Evolutionary conservation across 2,888 invertebrate species (phyloP).

Genomic region (Hydriomena furcata): DNA sequence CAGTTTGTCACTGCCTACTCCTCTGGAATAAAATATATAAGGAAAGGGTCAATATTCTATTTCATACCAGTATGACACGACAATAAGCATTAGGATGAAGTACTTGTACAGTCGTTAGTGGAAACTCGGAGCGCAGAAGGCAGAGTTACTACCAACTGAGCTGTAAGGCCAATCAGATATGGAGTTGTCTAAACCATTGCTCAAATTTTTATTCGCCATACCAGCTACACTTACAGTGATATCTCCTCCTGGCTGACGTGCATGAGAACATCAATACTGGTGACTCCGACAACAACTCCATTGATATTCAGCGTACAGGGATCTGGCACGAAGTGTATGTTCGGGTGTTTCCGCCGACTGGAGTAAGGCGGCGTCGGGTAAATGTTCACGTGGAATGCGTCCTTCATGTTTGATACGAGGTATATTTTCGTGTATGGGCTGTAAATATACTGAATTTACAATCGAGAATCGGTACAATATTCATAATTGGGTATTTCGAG

Average conservation of each 20-base stretch:
- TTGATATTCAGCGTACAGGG: conserved; percentile 91
- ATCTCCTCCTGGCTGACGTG: conserved; percentile 93
- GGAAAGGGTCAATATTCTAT: no score
- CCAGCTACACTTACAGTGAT: conserved; percentile 86
- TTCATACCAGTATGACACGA: no score
- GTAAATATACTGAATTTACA: conserved; percentile 23
- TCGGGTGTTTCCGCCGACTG: conserved; percentile 81
- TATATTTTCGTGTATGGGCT: conserved; percentile 88
- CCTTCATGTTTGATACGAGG: conserved; percentile 89
- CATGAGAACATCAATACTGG: conserved; percentile 92
- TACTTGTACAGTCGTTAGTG: no score
- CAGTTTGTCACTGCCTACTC: conserved; percentile 85
- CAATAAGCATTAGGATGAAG: no score
- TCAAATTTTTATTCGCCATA: no score
- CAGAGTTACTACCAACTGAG: no score
- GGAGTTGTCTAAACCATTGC: no score
- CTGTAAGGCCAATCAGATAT: no score
- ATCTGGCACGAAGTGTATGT: conserved; percentile 89
- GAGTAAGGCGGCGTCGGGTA: conserved; percentile 93
- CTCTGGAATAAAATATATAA: conserved; percentile 44
- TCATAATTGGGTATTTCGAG: no score
- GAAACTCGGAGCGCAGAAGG: no score
- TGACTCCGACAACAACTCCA: conserved; percentile 90
- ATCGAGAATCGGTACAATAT: no score
- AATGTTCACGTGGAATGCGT: conserved; percentile 90